Base-by-base conservation (phyloP, 1,140 invertebrate genomes). In the Achatina immaculata region DNA sequence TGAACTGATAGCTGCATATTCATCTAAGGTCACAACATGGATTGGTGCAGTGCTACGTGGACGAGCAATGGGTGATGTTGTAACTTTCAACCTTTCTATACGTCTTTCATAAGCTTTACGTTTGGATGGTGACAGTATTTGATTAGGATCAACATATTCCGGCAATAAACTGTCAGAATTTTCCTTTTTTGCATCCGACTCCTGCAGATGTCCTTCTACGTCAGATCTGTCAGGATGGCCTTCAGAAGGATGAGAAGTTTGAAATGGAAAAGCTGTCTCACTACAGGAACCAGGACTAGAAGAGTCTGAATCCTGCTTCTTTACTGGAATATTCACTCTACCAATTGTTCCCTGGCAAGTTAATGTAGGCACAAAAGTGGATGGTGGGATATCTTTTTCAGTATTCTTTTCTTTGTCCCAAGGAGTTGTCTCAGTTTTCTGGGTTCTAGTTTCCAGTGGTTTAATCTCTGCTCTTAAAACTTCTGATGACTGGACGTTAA, bases 31-130 rank as follows among this genome's bases (percentile, higher is more conserved):
- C 6, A 94, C 94, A 31, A 95, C 94, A 90, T 95, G 95, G 55
- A 96, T 94, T 2, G 95, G 95, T 58, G 95, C 95, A 34, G 94
- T 95, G n/a, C 95, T 96, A 11, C 96, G 93, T 28, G 96, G 96
- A 83, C 96, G 92, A 84, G 96, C 95, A 77, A 96, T 94, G 0
- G 96, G 95, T 85, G 94, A 96, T n/a, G 95, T 96, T 82, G 94
- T 95, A 34, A 94, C 93, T 88, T 94, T 93, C 43, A 95, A 76
- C 51, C 88, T 80, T 69, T 89, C 85, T 38, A 88, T 83, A 28
- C 86, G 84, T 71, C 87, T 88, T 77, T 89, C 85, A 79, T 87
- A 88, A 19, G 89, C 89, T 85, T 90, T 90, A 40, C 85, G 81
- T 42, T 89, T 90, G 1, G 89, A 90, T 34, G 80, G 81, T 65